Evolutionary conservation across 2,113 vertebrate species (phyloP).

Genomic region (Haplotaxodon microlepis): DNA sequence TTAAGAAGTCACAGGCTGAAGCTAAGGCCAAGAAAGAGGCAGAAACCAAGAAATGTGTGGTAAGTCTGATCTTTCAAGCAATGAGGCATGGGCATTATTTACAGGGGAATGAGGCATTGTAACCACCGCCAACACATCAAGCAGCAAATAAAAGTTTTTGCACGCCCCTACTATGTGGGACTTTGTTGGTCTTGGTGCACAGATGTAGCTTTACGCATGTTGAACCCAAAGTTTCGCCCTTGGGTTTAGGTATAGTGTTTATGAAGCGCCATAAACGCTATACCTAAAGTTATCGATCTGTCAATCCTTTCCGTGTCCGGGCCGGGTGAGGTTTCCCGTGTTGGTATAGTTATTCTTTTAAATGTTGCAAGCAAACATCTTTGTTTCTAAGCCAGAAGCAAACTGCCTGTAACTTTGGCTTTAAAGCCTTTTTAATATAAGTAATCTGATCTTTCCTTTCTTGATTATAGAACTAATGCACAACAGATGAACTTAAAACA

Average conservation of each 20-base stretch:
- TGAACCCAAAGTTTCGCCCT: background rate
- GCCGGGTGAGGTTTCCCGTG: background rate
- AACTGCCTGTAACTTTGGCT: background rate
- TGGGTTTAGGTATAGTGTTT: background rate
- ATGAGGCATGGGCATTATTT: background rate
- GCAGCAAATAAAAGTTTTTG: background rate
- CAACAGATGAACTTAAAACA: background rate
- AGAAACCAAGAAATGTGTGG: constrained; percentile 66
- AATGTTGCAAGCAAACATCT: background rate
- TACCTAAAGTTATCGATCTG: background rate
- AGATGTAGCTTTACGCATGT: background rate
- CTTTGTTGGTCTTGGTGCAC: background rate
- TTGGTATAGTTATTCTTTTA: background rate
- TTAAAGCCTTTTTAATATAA: background rate
- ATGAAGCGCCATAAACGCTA: rapidly evolving
- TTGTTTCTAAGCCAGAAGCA: background rate
- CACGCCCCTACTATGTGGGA: background rate
- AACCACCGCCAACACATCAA: background rate
- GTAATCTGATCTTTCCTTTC: background rate
- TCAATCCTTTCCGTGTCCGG: background rate
- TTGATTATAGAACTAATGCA: background rate
- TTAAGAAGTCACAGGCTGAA: constrained; percentile 77
- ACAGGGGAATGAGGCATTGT: background rate
- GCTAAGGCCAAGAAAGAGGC: constrained; percentile 80
- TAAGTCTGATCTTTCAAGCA: constrained; percentile 10